Conservation (phyloP, 2,113 vertebrate genomes). For the Miniopterus natalensis region DNA sequence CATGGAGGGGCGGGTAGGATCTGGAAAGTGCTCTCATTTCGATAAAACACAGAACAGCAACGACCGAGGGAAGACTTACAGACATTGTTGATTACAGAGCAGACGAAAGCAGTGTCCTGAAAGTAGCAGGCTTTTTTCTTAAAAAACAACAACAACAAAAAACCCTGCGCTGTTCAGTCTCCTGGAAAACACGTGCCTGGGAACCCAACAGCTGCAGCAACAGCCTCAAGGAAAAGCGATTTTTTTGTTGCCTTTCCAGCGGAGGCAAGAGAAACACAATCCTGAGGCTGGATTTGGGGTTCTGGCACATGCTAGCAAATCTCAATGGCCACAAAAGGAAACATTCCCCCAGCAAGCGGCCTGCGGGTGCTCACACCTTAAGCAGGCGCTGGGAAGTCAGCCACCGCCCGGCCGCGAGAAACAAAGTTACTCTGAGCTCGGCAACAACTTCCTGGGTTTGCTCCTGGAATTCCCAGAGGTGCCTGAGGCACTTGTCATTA, state of each 20-base stretch:
- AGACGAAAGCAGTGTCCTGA: slow-evolving; percentile 24
- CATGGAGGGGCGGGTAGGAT: background rate
- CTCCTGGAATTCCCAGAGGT: background rate
- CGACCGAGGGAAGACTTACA: background rate
- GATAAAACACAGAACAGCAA: background rate
- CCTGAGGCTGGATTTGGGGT: background rate
- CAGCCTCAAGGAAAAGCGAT: background rate
- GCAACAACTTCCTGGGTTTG: background rate
- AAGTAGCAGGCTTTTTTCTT: background rate
- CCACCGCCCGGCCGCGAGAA: background rate
- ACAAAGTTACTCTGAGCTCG: slow-evolving; percentile 50
- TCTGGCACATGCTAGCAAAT: background rate
- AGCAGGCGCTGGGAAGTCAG: background rate
- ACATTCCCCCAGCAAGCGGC: background rate
- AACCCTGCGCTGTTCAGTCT: background rate
- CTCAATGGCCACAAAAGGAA: background rate
- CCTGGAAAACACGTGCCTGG: background rate
- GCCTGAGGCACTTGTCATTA: background rate
- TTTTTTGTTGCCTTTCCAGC: background rate
- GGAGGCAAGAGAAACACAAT: background rate
- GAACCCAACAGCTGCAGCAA: slow-evolving; percentile 29
- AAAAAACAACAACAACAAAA: background rate
- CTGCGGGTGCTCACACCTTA: slow-evolving; percentile 19
- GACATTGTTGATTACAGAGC: background rate
- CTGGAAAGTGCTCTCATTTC: background rate